phyloP scores from a whole-genome alignment of 2,888 invertebrate species.

The Ernsta delagoae region DNA sequence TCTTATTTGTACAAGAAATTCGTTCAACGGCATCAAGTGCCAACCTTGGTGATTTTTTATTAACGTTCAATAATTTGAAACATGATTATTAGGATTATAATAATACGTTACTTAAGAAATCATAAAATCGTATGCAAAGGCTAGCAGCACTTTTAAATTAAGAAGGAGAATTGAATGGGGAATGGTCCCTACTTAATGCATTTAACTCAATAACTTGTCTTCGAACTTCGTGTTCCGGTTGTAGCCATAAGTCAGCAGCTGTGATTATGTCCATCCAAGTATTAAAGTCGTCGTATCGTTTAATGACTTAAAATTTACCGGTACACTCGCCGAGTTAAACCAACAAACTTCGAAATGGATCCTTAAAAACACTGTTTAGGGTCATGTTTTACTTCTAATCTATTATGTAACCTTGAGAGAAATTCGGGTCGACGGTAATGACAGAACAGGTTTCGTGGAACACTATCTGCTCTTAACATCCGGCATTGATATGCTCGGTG shows the following conservation, averaged over 20 bases:
- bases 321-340: neutral
- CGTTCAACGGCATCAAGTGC: no score
- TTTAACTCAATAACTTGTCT: slow-evolving; percentile 16
- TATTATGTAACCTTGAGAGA: slow-evolving; percentile 34
- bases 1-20: no score
- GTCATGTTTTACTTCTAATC: slow-evolving; percentile 21
- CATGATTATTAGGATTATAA: no score
- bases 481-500: slow-evolving; percentile 30
- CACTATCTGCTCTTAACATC: slow-evolving; percentile 35
- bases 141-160: no score
- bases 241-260: slow-evolving; percentile 21
- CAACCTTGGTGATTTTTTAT: no score
- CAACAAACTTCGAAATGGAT: neutral
- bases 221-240: slow-evolving; percentile 25
- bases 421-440: slow-evolving; percentile 35
- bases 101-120: no score
- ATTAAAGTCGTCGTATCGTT: slow-evolving; percentile 16
- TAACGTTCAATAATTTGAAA: no score
- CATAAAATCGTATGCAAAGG: no score
- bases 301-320: slow-evolving; percentile 5
- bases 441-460: slow-evolving; percentile 35
- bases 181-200: neutral
- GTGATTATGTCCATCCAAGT: slow-evolving; percentile 18
- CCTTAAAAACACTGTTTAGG: neutral
- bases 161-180: no score